Conservation (phyloP, 1,140 invertebrate species). For the Neomicropteryx cornuta region DNA sequence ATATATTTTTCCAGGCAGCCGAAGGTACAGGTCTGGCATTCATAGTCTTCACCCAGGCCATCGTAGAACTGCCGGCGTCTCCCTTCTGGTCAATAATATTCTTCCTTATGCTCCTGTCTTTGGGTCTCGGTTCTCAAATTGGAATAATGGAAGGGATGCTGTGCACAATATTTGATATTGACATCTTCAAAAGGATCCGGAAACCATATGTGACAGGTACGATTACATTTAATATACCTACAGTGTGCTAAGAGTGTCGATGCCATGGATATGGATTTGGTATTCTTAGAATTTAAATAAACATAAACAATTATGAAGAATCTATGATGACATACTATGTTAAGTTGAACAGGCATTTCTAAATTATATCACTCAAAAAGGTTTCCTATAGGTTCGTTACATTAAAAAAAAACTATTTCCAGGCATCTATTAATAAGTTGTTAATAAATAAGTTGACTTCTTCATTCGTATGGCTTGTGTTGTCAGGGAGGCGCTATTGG, state of each 20-base stretch:
- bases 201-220: conserved; percentile 79
- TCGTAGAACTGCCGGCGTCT: conserved; percentile 77
- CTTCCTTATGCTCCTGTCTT: conserved; percentile 83
- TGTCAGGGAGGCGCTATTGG: no score
- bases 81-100: conserved; percentile 90
- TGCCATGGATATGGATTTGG: no score
- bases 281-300: no score
- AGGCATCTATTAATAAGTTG: no score
- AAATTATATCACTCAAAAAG: no score
- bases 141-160: conserved; percentile 88
- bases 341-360: no score
- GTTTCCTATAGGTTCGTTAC: no score
- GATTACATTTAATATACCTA: conserved; percentile 8
- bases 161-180: conserved; percentile 86
- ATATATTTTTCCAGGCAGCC: conserved; percentile 54
- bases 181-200: conserved; percentile 75
- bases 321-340: no score
- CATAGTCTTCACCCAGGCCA: conserved; percentile 86
- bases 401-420: no score
- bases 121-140: conserved; percentile 86
- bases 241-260: neutral
- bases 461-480: no score
- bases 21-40: conserved; percentile 88
- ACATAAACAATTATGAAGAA: no score
- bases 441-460: no score